Evolutionary conservation across 2,113 vertebrate species (phyloP).

Genomic region (Mastomys coucha): DNA sequence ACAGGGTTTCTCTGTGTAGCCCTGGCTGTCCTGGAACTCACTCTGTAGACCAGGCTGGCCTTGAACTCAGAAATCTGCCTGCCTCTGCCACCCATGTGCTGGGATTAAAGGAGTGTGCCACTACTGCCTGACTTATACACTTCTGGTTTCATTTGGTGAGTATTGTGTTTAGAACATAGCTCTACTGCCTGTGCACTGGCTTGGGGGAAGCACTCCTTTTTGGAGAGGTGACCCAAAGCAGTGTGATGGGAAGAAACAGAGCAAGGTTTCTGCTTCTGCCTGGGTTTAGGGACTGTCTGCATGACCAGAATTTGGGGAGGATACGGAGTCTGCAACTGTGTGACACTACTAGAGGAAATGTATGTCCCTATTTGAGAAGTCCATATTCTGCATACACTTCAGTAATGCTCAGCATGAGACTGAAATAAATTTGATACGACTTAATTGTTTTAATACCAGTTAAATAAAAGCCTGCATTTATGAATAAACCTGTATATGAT

Average conservation of each 20-base stretch:
- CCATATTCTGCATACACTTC: slow-evolving; percentile 11
- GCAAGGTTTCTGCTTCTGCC: not conserved
- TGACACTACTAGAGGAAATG: not conserved
- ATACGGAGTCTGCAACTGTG: not conserved
- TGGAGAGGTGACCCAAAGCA: not conserved
- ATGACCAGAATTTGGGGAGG: too few species aligned
- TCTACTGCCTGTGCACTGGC: not conserved
- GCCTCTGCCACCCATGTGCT: too few species aligned
- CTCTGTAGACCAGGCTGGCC: too few species aligned
- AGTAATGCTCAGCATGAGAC: not conserved
- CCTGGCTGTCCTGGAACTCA: too few species aligned
- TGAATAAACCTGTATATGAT: not conserved
- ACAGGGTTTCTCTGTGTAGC: too few species aligned
- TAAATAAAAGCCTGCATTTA: slow-evolving; percentile 33
- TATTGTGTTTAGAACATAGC: not conserved
- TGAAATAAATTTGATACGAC: slow-evolving; percentile 15
- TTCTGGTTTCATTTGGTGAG: not conserved
- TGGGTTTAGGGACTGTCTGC: not conserved
- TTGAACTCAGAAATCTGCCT: too few species aligned
- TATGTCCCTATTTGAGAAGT: not conserved
- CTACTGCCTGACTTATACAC: not conserved
- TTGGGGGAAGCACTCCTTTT: not conserved
- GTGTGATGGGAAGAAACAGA: not conserved
- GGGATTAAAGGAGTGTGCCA: too few species aligned
- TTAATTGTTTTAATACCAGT: slow-evolving; percentile 61